Percentiles rank a stretch among this genome's conserved stretches.
Evolutionary conservation across 2,113 vertebrate genomes (phyloP).

Genomic region (Macquaria australasica): DNA sequence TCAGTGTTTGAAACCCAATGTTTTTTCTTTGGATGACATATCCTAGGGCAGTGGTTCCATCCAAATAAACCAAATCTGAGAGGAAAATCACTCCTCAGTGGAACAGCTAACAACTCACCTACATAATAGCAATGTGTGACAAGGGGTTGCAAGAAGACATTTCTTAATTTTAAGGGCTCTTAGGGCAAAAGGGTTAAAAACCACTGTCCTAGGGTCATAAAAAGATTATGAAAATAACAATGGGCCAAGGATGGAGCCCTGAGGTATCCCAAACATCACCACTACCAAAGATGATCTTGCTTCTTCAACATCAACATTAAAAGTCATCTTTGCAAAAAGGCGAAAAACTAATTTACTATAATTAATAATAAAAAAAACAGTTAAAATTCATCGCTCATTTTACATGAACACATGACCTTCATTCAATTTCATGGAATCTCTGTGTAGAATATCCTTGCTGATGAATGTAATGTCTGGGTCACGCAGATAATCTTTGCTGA

Average conservation of each 20-base stretch:
- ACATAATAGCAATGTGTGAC: neutral
- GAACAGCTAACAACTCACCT: neutral
- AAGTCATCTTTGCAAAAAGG: neutral
- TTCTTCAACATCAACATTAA: neutral
- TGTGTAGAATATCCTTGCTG: slow-evolving; percentile 22
- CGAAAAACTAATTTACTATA: neutral
- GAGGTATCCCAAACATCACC: neutral
- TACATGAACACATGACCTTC: neutral
- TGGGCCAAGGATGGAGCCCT: neutral
- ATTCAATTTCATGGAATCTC: neutral
- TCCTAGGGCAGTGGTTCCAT: neutral
- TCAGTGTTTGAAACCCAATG: neutral
- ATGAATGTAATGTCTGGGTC: slow-evolving; percentile 41
- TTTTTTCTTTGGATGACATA: neutral
- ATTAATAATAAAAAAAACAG: neutral
- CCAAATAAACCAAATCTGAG: neutral
- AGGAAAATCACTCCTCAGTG: neutral
- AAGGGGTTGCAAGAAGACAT: neutral
- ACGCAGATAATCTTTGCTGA: slow-evolving; percentile 97
- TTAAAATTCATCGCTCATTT: neutral
- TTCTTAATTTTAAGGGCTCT: neutral
- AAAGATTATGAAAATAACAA: slow-evolving; percentile 7
- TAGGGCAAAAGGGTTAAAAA: neutral
- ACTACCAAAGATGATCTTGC: neutral
- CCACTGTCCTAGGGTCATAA: neutral